phyloP scores from a whole-genome alignment of 2,113 vertebrate species.

The Eubucco bourcierii region DNA sequence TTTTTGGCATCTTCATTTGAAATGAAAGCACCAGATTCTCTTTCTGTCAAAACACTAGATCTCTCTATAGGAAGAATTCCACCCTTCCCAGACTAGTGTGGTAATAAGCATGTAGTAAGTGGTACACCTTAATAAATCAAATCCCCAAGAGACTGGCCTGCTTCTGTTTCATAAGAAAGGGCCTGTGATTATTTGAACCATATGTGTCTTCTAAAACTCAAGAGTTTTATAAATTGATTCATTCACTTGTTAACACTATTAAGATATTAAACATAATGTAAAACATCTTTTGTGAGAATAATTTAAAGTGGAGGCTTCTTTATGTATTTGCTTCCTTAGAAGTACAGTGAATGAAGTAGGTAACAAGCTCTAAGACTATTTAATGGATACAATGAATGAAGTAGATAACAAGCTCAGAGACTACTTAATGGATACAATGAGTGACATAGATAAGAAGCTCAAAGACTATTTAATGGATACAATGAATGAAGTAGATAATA shows the following conservation, averaged over 20 bases:
- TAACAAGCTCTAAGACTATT: neutral
- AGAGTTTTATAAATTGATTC: constrained; percentile 1
- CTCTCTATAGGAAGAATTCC: neutral
- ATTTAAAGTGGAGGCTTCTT: neutral
- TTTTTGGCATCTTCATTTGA: constrained; percentile 44
- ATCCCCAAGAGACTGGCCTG: neutral
- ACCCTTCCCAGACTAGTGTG: neutral
- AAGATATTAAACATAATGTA: constrained; percentile 8
- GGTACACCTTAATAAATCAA: constrained; percentile 57
- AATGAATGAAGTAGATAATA: neutral
- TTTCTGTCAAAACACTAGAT: constrained; percentile 63
- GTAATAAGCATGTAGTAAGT: constrained; percentile 35
- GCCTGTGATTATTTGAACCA: constrained; percentile 51
- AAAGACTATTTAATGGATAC: neutral
- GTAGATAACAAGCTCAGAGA: neutral
- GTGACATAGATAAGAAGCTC: neutral
- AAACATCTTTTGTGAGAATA: neutral
- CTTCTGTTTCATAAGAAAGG: constrained; percentile 52
- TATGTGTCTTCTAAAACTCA: neutral
- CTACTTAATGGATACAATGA: too few species aligned
- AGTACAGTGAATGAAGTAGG: neutral
- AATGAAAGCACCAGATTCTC: constrained; percentile 53
- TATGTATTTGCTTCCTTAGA: neutral
- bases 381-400: neutral
- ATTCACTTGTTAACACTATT: constrained; percentile 40